Evolutionary conservation across 2,888 invertebrate species (phyloP), one percentile per base, ranked within the genome.

Genomic region (Oligia latruncula): DNA sequence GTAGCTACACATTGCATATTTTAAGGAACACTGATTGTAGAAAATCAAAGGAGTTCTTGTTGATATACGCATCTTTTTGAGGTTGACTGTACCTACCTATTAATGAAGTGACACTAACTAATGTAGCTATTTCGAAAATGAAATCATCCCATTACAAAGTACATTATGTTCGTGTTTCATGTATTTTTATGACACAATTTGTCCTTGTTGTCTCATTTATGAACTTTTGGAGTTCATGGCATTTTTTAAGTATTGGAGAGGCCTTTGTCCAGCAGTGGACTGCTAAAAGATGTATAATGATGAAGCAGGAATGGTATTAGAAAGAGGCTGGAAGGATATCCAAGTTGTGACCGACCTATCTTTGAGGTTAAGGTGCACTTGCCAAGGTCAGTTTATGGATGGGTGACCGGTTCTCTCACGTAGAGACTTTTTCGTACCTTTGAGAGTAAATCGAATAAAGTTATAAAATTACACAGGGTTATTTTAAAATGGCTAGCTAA

Each of bases 151-250:
- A 29, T 58, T 71, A n/a, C 58, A 40, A 20, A 35, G 15, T 62
- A 84, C 67, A 70, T 58, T 55, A 29, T 15, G 2, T 40, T 58
- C 9, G 55, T 49, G 49, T 70, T 65, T 65, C 72, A 60, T 80
- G 80, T 80, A 79, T 55, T 80, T 81, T 58, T 68, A 67, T 80
- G 81, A 60, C 67, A 68, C 81, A 75, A 72, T 40, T 60, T 11
- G 65, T 46, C 68, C 81, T 80, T 72, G 85, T 82, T 52, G 70
- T 82, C 68, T 84, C 62, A 62, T 43, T 71, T 15, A 23, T 78
- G 84, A 83, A 78, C 70, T 81, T 71, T 71, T 13, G 3, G 60
- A 66, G 70, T 83, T 83, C 83, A 81, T 43, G 78, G 52, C 13
- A 3, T 0, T 0, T 55, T 80, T 68, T 78, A 0, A 8, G 9